These are phyloP conservation scores for Napeogenes sylphis DNA, from an alignment of 2,888 invertebrate species.

Conservation along the genomic window DNA sequence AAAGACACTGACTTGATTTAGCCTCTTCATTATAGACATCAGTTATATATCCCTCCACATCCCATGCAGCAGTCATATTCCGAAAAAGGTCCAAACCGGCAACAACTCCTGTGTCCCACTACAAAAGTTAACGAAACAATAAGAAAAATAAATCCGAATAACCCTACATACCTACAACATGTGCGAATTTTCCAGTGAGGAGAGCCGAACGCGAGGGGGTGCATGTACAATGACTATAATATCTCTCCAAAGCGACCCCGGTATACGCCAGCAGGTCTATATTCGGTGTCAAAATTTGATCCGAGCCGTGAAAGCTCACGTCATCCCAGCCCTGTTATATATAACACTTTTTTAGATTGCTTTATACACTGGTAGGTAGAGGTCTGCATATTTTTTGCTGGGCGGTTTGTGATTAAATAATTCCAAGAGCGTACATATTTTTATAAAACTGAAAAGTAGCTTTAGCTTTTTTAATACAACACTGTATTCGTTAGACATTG, in stretches of 20 bases:
- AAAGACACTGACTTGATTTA: constrained; percentile 55
- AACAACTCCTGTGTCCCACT: constrained; percentile 49
- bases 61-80: constrained; percentile 73
- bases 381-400: too few species aligned
- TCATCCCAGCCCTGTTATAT: constrained; percentile 92
- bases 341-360: too few species aligned
- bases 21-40: constrained; percentile 83
- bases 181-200: constrained; percentile 90
- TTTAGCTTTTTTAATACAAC: too few species aligned
- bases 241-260: constrained; percentile 88
- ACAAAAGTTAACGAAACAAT: constrained; percentile 18
- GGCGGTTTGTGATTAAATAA: too few species aligned
- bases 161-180: constrained; percentile 81
- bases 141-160: too few species aligned
- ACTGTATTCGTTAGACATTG: too few species aligned
- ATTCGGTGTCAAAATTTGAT: constrained; percentile 92
- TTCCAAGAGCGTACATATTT: too few species aligned
- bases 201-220: constrained; percentile 90
- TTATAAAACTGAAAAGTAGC: too few species aligned
- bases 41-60: constrained; percentile 82
- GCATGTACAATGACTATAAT: constrained; percentile 90
- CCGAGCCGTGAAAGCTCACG: constrained; percentile 91
- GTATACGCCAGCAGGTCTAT: constrained; percentile 91
- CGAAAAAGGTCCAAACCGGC: constrained; percentile 74
- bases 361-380: too few species aligned